Conservation (phyloP, 2,113 vertebrate species). For the Misgurnus anguillicaudatus region DNA sequence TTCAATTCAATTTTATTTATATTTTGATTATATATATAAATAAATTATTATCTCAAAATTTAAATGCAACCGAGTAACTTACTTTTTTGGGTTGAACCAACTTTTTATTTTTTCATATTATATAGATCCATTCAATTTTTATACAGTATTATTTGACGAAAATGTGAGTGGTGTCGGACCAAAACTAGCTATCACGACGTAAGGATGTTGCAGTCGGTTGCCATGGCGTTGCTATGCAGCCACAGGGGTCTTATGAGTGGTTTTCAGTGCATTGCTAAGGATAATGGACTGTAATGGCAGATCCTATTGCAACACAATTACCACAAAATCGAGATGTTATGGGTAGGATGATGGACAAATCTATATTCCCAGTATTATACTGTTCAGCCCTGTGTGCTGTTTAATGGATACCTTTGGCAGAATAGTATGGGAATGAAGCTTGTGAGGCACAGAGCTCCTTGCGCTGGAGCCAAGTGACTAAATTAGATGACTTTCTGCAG, state of each 20-base stretch:
- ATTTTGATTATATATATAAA: too few relatives aligned
- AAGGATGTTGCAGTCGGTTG: too few relatives aligned
- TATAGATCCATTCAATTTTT: too few relatives aligned
- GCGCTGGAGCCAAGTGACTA: constrained; percentile 12
- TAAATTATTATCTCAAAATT: too few relatives aligned
- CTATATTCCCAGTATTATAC: constrained; percentile 29
- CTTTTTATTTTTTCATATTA: too few relatives aligned
- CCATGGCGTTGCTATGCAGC: too few relatives aligned
- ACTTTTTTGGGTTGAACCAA: too few relatives aligned
- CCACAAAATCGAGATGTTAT: constrained; percentile 11
- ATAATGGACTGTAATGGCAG: not conserved
- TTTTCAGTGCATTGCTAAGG: not conserved
- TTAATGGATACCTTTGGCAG: constrained; percentile 35
- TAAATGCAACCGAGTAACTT: too few relatives aligned
- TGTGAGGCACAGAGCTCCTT: constrained; percentile 10
- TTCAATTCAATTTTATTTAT: too few relatives aligned
- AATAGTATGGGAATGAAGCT: not conserved
- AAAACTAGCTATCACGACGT: too few relatives aligned
- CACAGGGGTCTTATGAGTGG: not conserved
- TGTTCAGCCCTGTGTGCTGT: not conserved
- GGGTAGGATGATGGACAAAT: constrained; percentile 38
- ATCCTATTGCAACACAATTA: constrained; percentile 1
- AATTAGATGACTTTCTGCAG: constrained; percentile 13
- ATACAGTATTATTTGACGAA: too few relatives aligned
- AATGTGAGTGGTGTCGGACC: too few relatives aligned